These are phyloP conservation scores for Kryptolebias ocellatus DNA, from an alignment of 2,797 vertebrate genomes.

Conservation along the genomic window DNA sequence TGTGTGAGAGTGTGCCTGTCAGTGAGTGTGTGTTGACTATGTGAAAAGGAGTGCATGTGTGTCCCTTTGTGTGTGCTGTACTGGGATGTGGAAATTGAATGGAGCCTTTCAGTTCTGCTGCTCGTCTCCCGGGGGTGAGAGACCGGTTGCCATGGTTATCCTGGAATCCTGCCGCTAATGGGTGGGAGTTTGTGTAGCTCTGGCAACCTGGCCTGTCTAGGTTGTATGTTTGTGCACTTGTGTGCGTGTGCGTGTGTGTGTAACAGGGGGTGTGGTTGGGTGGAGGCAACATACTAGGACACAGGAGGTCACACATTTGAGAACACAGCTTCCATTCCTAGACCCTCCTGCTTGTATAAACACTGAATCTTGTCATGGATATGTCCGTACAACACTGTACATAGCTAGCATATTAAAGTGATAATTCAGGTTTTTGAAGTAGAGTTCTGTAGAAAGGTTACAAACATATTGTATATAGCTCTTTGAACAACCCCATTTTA, in stretches of 20 bases:
- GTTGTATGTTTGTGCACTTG: conserved; percentile 80
- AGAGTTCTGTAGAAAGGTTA: too few relatives aligned
- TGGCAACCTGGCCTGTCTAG: conserved; percentile 84
- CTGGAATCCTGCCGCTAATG: conserved; percentile 92
- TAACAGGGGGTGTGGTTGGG: conserved; percentile 77
- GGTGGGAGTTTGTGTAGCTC: conserved; percentile 89
- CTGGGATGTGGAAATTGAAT: conserved; percentile 89
- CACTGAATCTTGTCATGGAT: conserved; percentile 24
- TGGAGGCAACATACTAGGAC: conserved; percentile 81
- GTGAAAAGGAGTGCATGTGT: conserved; percentile 81
- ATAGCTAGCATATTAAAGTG: not conserved
- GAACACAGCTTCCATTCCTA: conserved; percentile 66
- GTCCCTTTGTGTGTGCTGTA: conserved; percentile 83
- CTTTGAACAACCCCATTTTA: too few relatives aligned
- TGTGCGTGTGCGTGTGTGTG: conserved; percentile 55
- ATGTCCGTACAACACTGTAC: conserved; percentile 1
- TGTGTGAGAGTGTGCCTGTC: conserved; percentile 54
- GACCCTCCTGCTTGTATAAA: conserved; percentile 23
- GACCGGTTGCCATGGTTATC: conserved; percentile 97
- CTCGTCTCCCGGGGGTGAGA: conserved; percentile 91
- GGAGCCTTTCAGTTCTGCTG: conserved; percentile 88
- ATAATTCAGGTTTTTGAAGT: too few relatives aligned
- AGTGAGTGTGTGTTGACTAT: conserved; percentile 71
- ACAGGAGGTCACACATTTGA: conserved; percentile 77
- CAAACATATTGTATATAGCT: too few relatives aligned